Evolutionary conservation across 2,113 vertebrate genomes (phyloP), one percentile per base, ranked within the genome.

Genomic region (Cygnus buccinator): DNA sequence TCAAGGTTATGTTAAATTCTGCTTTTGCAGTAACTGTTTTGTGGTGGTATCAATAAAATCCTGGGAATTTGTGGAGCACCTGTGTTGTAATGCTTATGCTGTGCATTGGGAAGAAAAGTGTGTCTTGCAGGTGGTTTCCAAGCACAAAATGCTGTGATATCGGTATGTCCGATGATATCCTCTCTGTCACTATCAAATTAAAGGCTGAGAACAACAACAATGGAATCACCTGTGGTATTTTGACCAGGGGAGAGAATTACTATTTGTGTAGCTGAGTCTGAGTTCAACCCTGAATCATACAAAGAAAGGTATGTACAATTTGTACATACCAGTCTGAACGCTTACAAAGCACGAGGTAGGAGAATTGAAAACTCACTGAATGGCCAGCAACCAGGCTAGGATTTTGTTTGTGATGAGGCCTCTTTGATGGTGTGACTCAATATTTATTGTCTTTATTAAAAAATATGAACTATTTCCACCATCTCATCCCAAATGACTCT

Each of bases 301-400:
- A 22, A 48, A 48, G 46, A 48, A 48, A 20, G 48, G 22, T 50
- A 25, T 50, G 48, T 50, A 50, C 48, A 50, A 13, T 50, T 23
- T 25, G 17, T 37, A 55, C 76, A 35, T 33, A 20, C 23, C 54
- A 48, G 52, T 37, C 11, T 67, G 41, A 19, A 20, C 2, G 1
- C 14, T 58, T 61, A 39, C 3, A 74, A 71, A 61, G 16, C 37
- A n/a, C 22, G 22, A 1, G 7, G 18, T 0, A 57, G 23, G 75
- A 41, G 50, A 57, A 18, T 3, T 68, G 6, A 6, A 59, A 70
- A 71, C 17, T 76, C 6, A 0, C 3, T 63, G 29, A 5, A 8
- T 1, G 0, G 63, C 29, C 43, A 72, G 23, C 23, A 35, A 22
- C 26, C 13, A 17, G 0, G 13, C 44, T 19, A 75, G 39, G 26